Evolutionary conservation across 1,140 invertebrate genomes (phyloP).

Genomic region (Eurosta solidaginis): DNA sequence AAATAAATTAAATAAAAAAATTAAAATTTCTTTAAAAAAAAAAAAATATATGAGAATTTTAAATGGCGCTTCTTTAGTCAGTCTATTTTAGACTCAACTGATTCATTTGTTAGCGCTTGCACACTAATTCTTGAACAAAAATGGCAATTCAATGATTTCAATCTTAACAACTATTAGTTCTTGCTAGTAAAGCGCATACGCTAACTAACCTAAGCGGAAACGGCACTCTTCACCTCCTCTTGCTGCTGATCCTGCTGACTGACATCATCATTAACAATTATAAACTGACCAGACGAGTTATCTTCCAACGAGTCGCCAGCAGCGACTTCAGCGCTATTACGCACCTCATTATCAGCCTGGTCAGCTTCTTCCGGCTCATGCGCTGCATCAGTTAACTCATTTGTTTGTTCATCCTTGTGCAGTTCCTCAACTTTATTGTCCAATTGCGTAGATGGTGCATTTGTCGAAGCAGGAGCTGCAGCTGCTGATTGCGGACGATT

Average conservation of each 20-base stretch:
- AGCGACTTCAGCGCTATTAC: constrained; percentile 45
- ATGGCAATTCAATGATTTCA: neutral
- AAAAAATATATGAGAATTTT: neutral
- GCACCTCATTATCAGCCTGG: constrained; percentile 43
- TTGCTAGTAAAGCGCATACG: too few relatives aligned
- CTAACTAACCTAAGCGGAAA: neutral
- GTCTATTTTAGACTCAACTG: neutral
- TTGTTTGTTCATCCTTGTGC: neutral
- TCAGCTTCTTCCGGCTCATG: constrained; percentile 37
- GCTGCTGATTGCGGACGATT: constrained; percentile 47
- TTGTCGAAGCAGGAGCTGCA: constrained; percentile 18
- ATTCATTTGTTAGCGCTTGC: too few relatives aligned
- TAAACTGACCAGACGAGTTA: constrained; percentile 31
- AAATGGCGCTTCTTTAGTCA: neutral
- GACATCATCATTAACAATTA: constrained; percentile 52
- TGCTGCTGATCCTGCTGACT: neutral
- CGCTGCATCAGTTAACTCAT: neutral
- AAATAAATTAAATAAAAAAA: constrained; percentile 5
- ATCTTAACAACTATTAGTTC: neutral
- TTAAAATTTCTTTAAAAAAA: neutral
- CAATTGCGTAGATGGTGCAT: constrained; percentile 33
- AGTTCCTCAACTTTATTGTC: constrained; percentile 47
- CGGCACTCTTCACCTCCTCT: neutral
- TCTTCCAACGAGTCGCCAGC: constrained; percentile 34
- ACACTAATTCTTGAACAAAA: too few relatives aligned